Conservation (phyloP, 2,113 vertebrate species). For the Thunnus thynnus region DNA sequence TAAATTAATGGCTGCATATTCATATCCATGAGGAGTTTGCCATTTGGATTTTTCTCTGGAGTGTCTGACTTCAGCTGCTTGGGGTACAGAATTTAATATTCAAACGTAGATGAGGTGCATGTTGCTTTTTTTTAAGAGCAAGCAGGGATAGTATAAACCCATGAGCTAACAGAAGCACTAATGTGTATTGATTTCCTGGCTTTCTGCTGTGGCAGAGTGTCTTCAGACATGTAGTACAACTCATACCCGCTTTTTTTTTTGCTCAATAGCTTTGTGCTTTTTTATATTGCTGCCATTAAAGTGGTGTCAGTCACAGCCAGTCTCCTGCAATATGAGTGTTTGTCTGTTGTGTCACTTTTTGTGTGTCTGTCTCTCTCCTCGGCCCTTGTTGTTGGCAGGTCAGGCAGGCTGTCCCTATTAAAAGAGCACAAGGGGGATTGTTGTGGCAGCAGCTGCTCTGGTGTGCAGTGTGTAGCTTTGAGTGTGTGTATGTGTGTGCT, state of each 20-base stretch:
- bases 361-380: constrained; percentile 54
- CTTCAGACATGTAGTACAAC: constrained; percentile 30
- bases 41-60: constrained; percentile 12
- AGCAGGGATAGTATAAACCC: constrained; percentile 33
- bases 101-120: constrained; percentile 18
- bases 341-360: constrained; percentile 61
- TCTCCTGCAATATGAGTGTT: constrained; percentile 65
- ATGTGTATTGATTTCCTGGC: constrained; percentile 79
- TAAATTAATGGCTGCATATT: constrained; percentile 42
- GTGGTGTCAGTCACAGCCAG: constrained; percentile 69
- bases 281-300: constrained; percentile 50
- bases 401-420: constrained; percentile 68
- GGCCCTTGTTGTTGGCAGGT: constrained; percentile 65
- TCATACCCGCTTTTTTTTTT: constrained; percentile 4
- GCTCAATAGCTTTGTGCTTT: constrained; percentile 9
- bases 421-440: constrained; percentile 82
- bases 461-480: constrained; percentile 46
- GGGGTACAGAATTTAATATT: neutral
- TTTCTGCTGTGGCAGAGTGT: constrained; percentile 39
- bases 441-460: constrained; percentile 82
- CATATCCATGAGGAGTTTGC: constrained; percentile 33
- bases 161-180: constrained; percentile 61
- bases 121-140: constrained; percentile 32
- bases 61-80: constrained; percentile 21
- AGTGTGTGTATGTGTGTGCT: constrained; percentile 39